Percentiles rank a stretch among this genome's conserved stretches.
phyloP scores from a whole-genome alignment of 2,113 vertebrate genomes.

The Elephantulus edwardii region DNA sequence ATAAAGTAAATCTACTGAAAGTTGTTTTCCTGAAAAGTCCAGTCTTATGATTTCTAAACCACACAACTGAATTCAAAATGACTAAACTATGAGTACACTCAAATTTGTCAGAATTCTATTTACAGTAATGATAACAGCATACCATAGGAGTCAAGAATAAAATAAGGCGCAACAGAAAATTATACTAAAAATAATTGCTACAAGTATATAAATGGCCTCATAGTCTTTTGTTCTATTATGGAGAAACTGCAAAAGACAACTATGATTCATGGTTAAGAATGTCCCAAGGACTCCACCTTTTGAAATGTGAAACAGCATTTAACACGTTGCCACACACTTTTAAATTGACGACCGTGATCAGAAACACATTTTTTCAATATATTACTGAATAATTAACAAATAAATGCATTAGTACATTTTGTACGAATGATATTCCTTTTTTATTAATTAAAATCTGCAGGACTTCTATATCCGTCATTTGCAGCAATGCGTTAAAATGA shows the following conservation, averaged over 20 bases:
- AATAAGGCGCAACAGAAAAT: constrained; percentile 4
- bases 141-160: neutral
- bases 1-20: neutral
- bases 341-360: too few relatives aligned
- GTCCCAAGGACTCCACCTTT: neutral
- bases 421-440: too few relatives aligned
- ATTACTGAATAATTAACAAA: too few relatives aligned
- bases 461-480: too few relatives aligned
- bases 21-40: neutral
- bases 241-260: neutral
- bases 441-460: too few relatives aligned
- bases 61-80: constrained; percentile 28
- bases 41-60: neutral
- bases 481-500: too few relatives aligned
- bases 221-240: neutral
- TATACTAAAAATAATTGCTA: neutral
- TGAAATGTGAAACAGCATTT: neutral
- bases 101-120: constrained; percentile 41
- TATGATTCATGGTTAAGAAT: constrained; percentile 12
- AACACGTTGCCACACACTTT: too few relatives aligned
- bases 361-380: too few relatives aligned
- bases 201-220: neutral
- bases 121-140: neutral
- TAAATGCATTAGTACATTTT: too few relatives aligned
- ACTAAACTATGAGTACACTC: neutral